phyloP scores from a whole-genome alignment of 2,797 vertebrate genomes.

The Benthosema pterotum region DNA sequence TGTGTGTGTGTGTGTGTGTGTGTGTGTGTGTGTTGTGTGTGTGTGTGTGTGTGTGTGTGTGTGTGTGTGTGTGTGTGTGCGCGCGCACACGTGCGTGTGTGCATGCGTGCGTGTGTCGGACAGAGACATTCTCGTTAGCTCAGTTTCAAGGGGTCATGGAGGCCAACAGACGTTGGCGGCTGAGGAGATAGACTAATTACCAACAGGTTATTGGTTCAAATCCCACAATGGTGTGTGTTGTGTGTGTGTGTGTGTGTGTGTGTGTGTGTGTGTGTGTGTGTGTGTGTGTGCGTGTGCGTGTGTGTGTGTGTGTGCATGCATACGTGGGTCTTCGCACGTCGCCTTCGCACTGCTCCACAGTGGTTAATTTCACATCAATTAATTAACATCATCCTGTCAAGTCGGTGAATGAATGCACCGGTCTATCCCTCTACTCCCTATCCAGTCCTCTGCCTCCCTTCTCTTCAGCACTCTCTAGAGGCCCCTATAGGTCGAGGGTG shows the following conservation, averaged over 20 bases:
- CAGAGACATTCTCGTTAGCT: constrained; percentile 73
- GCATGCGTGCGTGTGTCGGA: constrained; percentile 6
- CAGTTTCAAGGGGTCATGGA: constrained; percentile 68
- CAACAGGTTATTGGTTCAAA: constrained; percentile 76
- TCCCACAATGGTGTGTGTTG: constrained; percentile 49
- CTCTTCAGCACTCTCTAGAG: no score
- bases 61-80: constrained; percentile 3
- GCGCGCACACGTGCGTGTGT: background rate
- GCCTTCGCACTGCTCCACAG: no score
- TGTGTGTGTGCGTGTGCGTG: no score
- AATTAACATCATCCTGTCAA: constrained; percentile 71
- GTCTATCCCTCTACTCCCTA: no score
- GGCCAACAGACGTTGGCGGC: constrained; percentile 74
- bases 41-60: constrained; percentile 40
- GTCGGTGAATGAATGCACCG: constrained; percentile 52
- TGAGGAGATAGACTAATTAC: constrained; percentile 79
- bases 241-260: constrained; percentile 32
- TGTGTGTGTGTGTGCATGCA: constrained; percentile 23
- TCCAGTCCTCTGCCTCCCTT: no score
- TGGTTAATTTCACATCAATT: constrained; percentile 63
- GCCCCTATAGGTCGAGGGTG: no score
- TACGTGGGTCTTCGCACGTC: no score
- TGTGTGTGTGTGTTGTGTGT: constrained; percentile 1
- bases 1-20: background rate
- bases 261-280: no score